Conservation (phyloP, 2,888 invertebrate genomes). For the Trichacis sp. region DNA sequence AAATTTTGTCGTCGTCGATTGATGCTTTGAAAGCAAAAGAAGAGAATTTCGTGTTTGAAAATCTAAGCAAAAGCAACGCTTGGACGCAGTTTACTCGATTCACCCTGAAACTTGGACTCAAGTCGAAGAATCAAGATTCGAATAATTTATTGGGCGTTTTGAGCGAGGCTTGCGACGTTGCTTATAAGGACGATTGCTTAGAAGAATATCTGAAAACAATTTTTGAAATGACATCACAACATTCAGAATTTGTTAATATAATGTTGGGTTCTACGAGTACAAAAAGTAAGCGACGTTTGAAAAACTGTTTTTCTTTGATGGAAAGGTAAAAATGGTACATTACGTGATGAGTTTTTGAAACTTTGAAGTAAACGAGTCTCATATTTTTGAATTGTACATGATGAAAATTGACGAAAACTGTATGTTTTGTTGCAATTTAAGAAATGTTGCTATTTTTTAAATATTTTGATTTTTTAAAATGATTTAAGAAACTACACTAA, state of each 20-base stretch:
- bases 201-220: conserved; percentile 71
- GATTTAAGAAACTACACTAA: too few relatives aligned
- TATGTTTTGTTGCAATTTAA: too few relatives aligned
- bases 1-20: conserved; percentile 45
- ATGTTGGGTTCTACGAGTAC: conserved; percentile 70
- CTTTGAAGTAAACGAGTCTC: too few relatives aligned
- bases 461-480: too few relatives aligned
- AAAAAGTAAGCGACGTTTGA: conserved; percentile 67
- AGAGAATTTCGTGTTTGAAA: conserved; percentile 47
- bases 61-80: conserved; percentile 54
- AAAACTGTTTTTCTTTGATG: neutral
- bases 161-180: conserved; percentile 72
- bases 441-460: too few relatives aligned
- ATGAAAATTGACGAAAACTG: too few relatives aligned
- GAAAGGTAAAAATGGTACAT: too few relatives aligned
- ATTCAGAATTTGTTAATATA: conserved; percentile 82
- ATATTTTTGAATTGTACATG: too few relatives aligned
- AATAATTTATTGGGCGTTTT: conserved; percentile 73
- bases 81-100: conserved; percentile 68
- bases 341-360: too few relatives aligned
- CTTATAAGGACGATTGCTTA: conserved; percentile 71
- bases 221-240: conserved; percentile 81
- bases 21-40: conserved; percentile 41
- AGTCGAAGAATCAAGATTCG: conserved; percentile 63
- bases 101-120: conserved; percentile 77